Base-by-base conservation (phyloP, 1,140 invertebrate genomes). In the Brachystomella parvula region DNA sequence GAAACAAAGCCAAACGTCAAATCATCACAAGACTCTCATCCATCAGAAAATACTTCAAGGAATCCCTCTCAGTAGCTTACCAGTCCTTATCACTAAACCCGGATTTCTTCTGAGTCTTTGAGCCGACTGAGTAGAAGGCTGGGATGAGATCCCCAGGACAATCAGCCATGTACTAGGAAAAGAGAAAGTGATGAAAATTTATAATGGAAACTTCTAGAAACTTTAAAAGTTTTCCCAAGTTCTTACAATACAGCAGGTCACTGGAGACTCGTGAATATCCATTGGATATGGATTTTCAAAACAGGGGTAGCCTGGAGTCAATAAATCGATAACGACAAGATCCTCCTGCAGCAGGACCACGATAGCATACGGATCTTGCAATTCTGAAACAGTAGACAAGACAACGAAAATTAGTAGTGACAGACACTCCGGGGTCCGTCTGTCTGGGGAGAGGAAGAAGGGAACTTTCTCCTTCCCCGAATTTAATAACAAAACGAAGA, bases 271-370 rank as follows among this genome's bases (percentile, higher is more conserved):
- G 80, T 98, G 96, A 71, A 99, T 85, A 81, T 99, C 95, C 94
- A 98, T 98, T 47, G 96, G 91, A 83, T 99, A 98, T 53, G 96
- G 97, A 83, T 97, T 97, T 80, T 98, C 94, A 82, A 97, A 96
- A 80, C 94, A 96, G 19, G 96, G 95, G 82, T 97, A 99, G 76
- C 95, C 95, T 57, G 87, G 85, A 47, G 90, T 89, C 76, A 89
- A 85, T 73, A 99, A 84, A 82, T 99, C 96, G 77, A 99, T 94
- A 70, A 98, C 89, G 75, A 99, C 94, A 76, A 99, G 83, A 81
- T 99, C 96, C 82, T 95, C 95, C 81, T 96, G 92, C 71, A 96
- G 80, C 92, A 96, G 24, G 73, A 98, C 96, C 74, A 97, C 91
- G 76, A 99, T 90, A 72, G 92, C 94, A 80, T 96, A 96, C 57